Base-by-base conservation (phyloP, 2,888 invertebrate genomes). In the Helleia helle region DNA sequence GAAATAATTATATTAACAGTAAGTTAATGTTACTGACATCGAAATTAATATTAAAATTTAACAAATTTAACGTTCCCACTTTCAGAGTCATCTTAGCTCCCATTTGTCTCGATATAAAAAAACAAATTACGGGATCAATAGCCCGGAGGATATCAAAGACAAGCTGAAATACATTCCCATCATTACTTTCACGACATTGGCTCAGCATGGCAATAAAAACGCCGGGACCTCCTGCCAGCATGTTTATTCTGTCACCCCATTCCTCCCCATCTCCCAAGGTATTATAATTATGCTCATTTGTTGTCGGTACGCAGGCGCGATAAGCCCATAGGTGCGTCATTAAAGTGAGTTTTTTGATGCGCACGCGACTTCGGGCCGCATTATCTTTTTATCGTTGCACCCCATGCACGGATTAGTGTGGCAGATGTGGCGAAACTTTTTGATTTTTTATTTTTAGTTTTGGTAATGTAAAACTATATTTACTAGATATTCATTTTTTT, bases 371-470 rank as follows among this genome's bases (percentile, higher is more conserved):
- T 54, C 54, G 49, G 56, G 67, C 71, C 73, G 75, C 71, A 79
- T 84, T 84, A 84, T 81, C 83, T 80, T 83, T 84, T 84, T 84
- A 84, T 83, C 83, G 80, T 66, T 62, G 73, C 74, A 73, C 81
- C 83, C 81, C 79, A 79, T 72, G 72, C 65, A 53, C 52, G 77
- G 81, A 81, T 81, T 80, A 80, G 52, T 60, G 56, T 48, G 47
- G 45, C 74, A 79, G 81, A 47, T 55, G 69, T 70, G 44, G 34
- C 8, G 17, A 72, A 74, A 70, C 13, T 42, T 34, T 34, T 31
- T 31, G 11, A 2, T 7, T 8, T 31, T 31, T 17, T 1, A n/a
- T 5, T 15, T 29, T 14, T 18, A 4, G 6, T 6, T 1, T 12
- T 7, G 6, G 2, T 13, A 13, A 7, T 8, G 11, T 11, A 12